Percentiles rank a stretch among this genome's conserved stretches.
Evolutionary conservation across 2,888 invertebrate species (phyloP).

Genomic region (Lasioglossum morio): DNA sequence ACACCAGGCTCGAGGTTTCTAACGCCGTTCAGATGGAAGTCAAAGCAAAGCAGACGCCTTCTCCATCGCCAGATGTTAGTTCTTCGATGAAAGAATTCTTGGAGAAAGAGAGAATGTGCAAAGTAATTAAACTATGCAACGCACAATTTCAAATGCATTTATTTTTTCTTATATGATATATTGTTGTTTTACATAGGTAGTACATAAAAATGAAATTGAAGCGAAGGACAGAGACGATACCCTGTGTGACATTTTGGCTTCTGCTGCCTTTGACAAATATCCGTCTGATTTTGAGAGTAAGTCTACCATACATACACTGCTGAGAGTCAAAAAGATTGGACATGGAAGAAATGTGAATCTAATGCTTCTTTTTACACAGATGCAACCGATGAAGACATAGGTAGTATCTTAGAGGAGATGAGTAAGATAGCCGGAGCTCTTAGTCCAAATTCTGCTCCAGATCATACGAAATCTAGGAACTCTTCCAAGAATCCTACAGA

Average conservation of each 20-base stretch:
- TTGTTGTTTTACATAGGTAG: constrained; percentile 59
- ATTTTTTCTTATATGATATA: background rate
- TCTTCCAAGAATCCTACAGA: constrained; percentile 76
- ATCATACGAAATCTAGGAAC: constrained; percentile 73
- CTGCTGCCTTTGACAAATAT: constrained; percentile 80
- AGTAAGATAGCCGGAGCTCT: constrained; percentile 81
- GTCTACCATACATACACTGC: constrained; percentile 21
- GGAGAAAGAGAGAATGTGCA: constrained; percentile 81
- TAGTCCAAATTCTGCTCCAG: constrained; percentile 77
- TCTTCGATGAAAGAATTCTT: constrained; percentile 82
- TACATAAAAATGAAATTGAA: constrained; percentile 73
- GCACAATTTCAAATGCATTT: background rate
- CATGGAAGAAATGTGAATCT: background rate
- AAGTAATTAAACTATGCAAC: constrained; percentile 69
- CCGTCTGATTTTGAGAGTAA: constrained; percentile 83
- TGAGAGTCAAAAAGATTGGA: background rate
- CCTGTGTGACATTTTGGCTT: constrained; percentile 80
- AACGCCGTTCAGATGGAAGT: constrained; percentile 55
- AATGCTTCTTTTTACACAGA: constrained; percentile 71
- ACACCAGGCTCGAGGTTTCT: constrained; percentile 69
- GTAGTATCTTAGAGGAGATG: constrained; percentile 82
- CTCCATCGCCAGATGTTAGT: constrained; percentile 76
- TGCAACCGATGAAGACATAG: constrained; percentile 83
- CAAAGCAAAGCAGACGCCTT: constrained; percentile 62
- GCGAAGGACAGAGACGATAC: constrained; percentile 79